Percentiles rank a stretch among this genome's conserved stretches.
Conservation (phyloP, 2,888 invertebrate genomes). For the Hypomecis atomaria region DNA sequence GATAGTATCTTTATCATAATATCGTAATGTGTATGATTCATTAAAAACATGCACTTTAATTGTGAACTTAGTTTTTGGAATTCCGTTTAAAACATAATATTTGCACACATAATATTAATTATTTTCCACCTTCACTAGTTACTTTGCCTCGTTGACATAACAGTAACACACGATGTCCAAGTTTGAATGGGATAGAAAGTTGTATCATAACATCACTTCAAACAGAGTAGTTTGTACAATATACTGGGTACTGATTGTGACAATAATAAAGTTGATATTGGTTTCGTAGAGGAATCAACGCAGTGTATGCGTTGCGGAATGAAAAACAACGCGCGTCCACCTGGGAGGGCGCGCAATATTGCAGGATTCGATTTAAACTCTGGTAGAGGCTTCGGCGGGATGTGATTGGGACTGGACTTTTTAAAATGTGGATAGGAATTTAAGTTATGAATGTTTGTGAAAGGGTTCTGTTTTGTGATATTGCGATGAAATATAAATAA, state of each 20-base stretch:
- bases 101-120: neutral
- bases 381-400: constrained; percentile 38
- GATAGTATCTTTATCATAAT: no score
- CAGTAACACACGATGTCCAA: constrained; percentile 2
- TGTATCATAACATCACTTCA: constrained; percentile 17
- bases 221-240: constrained; percentile 16
- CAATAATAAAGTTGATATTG: constrained; percentile 58
- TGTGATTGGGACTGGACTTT: constrained; percentile 32
- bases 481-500: neutral
- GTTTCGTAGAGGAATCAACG: constrained; percentile 55
- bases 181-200: constrained; percentile 12
- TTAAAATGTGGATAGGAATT: constrained; percentile 7
- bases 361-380: constrained; percentile 76
- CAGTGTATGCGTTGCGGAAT: constrained; percentile 61
- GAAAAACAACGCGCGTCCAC: constrained; percentile 67
- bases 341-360: constrained; percentile 69
- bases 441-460: neutral
- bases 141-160: neutral
- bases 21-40: no score
- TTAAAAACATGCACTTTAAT: no score
- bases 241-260: constrained; percentile 31
- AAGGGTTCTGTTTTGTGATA: neutral
- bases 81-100: no score
- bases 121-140: neutral
- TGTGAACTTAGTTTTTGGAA: no score